Evolutionary conservation across 2,888 invertebrate genomes (phyloP).

Genomic region (Chydorus sphaericus): DNA sequence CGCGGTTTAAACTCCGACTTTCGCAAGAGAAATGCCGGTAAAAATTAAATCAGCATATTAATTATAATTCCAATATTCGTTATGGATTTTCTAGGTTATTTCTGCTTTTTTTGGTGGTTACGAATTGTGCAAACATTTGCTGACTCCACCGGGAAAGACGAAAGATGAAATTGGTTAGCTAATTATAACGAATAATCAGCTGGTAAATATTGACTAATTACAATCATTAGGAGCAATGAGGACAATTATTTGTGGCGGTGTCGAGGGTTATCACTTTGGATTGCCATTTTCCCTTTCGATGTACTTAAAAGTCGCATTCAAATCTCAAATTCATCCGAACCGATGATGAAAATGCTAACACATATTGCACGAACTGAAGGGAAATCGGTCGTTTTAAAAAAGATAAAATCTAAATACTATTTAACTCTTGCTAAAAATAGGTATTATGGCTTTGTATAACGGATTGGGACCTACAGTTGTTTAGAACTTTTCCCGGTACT

Average conservation of each 20-base stretch:
- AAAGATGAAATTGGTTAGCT: slow-evolving; percentile 38
- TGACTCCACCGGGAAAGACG: slow-evolving; percentile 37
- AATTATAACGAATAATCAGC: too few relatives aligned
- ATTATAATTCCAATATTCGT: too few relatives aligned
- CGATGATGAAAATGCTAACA: slow-evolving; percentile 45
- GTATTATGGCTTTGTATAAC: slow-evolving; percentile 66
- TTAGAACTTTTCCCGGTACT: slow-evolving; percentile 89
- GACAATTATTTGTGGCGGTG: slow-evolving; percentile 79
- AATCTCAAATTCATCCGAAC: slow-evolving; percentile 45
- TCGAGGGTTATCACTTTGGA: slow-evolving; percentile 91
- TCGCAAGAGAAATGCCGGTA: slow-evolving; percentile 89
- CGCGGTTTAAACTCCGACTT: slow-evolving; percentile 77
- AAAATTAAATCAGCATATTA: background rate
- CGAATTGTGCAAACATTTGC: slow-evolving; percentile 51
- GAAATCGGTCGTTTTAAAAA: slow-evolving; percentile 19
- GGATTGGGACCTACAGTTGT: slow-evolving; percentile 84
- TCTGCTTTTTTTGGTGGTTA: slow-evolving; percentile 99
- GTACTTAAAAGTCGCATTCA: slow-evolving; percentile 95
- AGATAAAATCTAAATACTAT: background rate
- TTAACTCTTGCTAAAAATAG: slow-evolving; percentile 29
- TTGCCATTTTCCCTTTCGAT: slow-evolving; percentile 85
- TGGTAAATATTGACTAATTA: too few relatives aligned
- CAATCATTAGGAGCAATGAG: slow-evolving; percentile 37
- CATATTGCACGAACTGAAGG: slow-evolving; percentile 62
- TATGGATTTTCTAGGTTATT: slow-evolving; percentile 41